phyloP scores from a whole-genome alignment of 2,797 vertebrate genomes.

The Sebastes dallii region DNA sequence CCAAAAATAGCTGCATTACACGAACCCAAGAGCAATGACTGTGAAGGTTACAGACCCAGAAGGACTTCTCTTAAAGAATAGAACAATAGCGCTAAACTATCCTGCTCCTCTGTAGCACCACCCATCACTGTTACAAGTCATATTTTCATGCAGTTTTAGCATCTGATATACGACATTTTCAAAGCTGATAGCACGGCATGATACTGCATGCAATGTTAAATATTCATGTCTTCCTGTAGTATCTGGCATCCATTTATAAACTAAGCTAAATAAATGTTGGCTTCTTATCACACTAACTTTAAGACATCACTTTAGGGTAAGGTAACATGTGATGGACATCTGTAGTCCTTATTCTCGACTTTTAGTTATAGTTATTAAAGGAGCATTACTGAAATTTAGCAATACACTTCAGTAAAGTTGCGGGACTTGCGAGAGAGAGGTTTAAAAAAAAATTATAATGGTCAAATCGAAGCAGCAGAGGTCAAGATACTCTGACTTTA shows the following conservation, averaged over 20 bases:
- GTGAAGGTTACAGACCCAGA: conserved; percentile 12
- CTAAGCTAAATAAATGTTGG: background rate
- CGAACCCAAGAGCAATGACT: background rate
- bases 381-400: background rate
- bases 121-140: background rate
- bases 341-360: background rate
- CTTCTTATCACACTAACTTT: background rate
- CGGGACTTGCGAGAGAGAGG: background rate
- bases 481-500: background rate
- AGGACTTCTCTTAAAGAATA: conserved; percentile 17
- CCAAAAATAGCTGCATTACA: conserved; percentile 21
- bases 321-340: background rate
- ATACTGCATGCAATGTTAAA: background rate
- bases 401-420: background rate
- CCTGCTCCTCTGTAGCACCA: background rate
- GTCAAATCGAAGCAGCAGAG: background rate
- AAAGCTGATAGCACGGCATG: background rate
- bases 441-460: too few species aligned
- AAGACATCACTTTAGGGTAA: background rate
- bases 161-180: background rate
- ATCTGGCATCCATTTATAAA: background rate
- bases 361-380: background rate
- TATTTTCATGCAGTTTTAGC: background rate
- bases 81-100: conserved; percentile 11
- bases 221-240: background rate